phyloP scores from a whole-genome alignment of 2,888 invertebrate species.

The Meliscaeva auricollis region DNA sequence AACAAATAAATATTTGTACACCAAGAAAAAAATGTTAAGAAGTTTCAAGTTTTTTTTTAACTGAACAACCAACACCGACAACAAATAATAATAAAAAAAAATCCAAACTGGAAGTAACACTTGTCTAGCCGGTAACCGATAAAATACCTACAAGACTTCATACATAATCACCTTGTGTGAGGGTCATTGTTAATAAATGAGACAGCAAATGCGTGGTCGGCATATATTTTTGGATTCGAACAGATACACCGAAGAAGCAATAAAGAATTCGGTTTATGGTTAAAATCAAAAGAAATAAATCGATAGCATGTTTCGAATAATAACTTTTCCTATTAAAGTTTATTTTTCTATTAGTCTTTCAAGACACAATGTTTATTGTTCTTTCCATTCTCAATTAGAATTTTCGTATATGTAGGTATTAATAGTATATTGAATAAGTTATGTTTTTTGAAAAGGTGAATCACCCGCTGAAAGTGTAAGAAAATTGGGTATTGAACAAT shows the following conservation, averaged over 20 bases:
- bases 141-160: slow-evolving; percentile 50
- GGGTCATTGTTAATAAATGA: slow-evolving; percentile 64
- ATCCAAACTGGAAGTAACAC: slow-evolving; percentile 61
- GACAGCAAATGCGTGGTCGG: slow-evolving; percentile 60
- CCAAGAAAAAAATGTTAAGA: too few relatives aligned
- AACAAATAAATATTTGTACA: too few relatives aligned
- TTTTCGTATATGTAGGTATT: neutral
- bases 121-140: slow-evolving; percentile 57
- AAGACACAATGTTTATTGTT: slow-evolving; percentile 61
- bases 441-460: neutral
- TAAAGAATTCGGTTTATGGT: slow-evolving; percentile 5
- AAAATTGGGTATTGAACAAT: too few relatives aligned
- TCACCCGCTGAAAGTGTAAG: neutral
- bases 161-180: slow-evolving; percentile 55
- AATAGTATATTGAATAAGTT: neutral
- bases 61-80: slow-evolving; percentile 31
- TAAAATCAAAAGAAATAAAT: slow-evolving; percentile 18
- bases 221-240: slow-evolving; percentile 46
- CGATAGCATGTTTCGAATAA: slow-evolving; percentile 17
- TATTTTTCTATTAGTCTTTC: slow-evolving; percentile 36
- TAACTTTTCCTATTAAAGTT: slow-evolving; percentile 26
- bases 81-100: slow-evolving; percentile 12
- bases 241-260: neutral
- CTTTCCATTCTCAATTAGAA: slow-evolving; percentile 35
- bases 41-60: neutral